Conservation (phyloP, 2,888 invertebrate species). For the Allophyes oxyacanthae region DNA sequence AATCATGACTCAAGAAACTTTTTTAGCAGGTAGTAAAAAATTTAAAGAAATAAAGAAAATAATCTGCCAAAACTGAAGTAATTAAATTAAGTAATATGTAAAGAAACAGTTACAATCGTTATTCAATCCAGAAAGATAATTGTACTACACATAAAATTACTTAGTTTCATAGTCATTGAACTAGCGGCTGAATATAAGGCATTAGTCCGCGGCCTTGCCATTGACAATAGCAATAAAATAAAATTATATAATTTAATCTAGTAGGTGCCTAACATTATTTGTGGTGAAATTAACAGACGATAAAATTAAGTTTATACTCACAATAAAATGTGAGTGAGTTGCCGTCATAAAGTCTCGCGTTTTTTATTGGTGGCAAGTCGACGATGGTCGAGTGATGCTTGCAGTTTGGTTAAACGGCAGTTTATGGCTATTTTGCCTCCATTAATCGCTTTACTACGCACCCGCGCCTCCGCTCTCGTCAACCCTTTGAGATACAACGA, state of each 20-base stretch:
- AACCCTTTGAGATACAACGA: slow-evolving; percentile 72
- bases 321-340: slow-evolving; percentile 89
- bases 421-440: slow-evolving; percentile 89
- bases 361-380: slow-evolving; percentile 87
- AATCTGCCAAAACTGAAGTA: too few species aligned
- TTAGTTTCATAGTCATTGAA: slow-evolving; percentile 59
- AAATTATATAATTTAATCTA: slow-evolving; percentile 85
- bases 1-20: too few species aligned
- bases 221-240: slow-evolving; percentile 79
- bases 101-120: background rate
- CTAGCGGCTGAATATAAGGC: slow-evolving; percentile 64
- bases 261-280: slow-evolving; percentile 85
- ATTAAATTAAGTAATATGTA: too few species aligned
- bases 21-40: too few species aligned
- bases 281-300: slow-evolving; percentile 89
- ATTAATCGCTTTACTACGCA: slow-evolving; percentile 89
- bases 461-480: slow-evolving; percentile 77
- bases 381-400: slow-evolving; percentile 86
- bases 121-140: slow-evolving; percentile 6
- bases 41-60: too few species aligned
- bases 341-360: slow-evolving; percentile 89
- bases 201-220: slow-evolving; percentile 74
- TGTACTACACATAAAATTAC: slow-evolving; percentile 9
- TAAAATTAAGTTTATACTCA: slow-evolving; percentile 90
- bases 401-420: slow-evolving; percentile 89